Base-by-base conservation (phyloP, 2,888 invertebrate genomes). In the Drosophila subquinaria region DNA sequence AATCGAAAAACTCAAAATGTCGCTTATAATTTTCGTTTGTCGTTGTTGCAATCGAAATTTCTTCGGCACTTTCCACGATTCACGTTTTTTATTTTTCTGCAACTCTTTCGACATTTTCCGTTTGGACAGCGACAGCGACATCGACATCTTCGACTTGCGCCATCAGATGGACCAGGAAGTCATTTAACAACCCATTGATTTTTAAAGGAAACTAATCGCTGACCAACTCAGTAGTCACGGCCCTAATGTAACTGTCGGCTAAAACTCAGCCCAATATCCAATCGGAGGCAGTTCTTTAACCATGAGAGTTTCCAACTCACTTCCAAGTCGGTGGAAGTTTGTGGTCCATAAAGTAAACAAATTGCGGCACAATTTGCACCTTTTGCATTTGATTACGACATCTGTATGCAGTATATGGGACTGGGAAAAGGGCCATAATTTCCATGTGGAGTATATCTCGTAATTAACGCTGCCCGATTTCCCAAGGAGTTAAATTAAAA, bases 1-100 rank as follows among this genome's bases (percentile, higher is more conserved):
- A 74, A 30, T 27, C 30, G 47, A 57, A 57, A 68, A 62, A 56
- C 50, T 73, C 27, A 62, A 87, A 88, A 88, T 90, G 90, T 90
- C 87, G 79, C 89, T 87, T 77, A 83, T 84, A 79, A 81, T 90
- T 87, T 81, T 17, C 51, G 69, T 51, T 75, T 62, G 68, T 71
- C 59, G 51, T 51, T 52, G 68, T 65, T 76, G 65, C 66, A 80
- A 80, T 80, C 62, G 66, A 76, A 72, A 88, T 88, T 78, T 90
- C 87, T 72, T 82, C 45, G 74, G 50, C 72, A 81, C 81, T 90
- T 86, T 88, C 82, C 88, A 67, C 69, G 63, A 53, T 64, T 79
- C 82, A 65, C 72, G 76, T 64, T 62, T 35, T 0, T 11, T 6
- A 1, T 48, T 48, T 11, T 33, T 48, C 57, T 67, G 47, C 23